Evolutionary conservation across 2,797 vertebrate species (phyloP).

Genomic region (Chloroceryle inda): DNA sequence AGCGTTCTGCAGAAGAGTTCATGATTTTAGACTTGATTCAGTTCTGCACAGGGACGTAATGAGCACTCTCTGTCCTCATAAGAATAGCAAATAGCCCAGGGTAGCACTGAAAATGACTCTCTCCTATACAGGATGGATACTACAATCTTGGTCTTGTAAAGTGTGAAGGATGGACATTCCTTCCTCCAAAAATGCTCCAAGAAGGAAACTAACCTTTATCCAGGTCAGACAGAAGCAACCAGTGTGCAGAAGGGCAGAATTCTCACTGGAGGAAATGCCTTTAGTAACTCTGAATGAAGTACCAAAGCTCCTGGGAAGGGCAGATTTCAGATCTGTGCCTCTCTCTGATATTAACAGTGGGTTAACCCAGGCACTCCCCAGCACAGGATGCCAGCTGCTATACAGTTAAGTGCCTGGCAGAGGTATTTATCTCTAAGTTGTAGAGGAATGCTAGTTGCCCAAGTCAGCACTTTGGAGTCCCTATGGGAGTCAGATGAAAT

Average conservation of each 20-base stretch:
- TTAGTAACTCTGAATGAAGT: background rate
- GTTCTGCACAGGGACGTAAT: background rate
- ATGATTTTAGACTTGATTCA: background rate
- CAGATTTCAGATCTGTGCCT: background rate
- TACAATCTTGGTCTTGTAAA: background rate
- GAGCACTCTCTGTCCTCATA: background rate
- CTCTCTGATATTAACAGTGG: background rate
- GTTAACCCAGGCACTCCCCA: background rate
- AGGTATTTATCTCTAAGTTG: background rate
- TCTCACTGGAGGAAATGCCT: background rate
- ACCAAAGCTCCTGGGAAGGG: background rate
- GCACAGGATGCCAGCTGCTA: background rate
- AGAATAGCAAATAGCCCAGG: background rate
- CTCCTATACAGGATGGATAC: background rate
- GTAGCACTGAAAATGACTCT: background rate
- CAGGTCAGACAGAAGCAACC: background rate
- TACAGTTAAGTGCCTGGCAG: background rate
- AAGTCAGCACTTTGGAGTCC: background rate
- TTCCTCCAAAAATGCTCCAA: background rate
- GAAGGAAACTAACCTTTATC: background rate
- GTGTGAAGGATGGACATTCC: background rate
- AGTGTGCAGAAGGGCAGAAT: background rate
- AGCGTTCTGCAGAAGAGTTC: background rate
- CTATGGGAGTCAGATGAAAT: background rate
- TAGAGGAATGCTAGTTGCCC: background rate